phyloP scores from a whole-genome alignment of 2,888 invertebrate species.

The Onthophagus sagittarius region DNA sequence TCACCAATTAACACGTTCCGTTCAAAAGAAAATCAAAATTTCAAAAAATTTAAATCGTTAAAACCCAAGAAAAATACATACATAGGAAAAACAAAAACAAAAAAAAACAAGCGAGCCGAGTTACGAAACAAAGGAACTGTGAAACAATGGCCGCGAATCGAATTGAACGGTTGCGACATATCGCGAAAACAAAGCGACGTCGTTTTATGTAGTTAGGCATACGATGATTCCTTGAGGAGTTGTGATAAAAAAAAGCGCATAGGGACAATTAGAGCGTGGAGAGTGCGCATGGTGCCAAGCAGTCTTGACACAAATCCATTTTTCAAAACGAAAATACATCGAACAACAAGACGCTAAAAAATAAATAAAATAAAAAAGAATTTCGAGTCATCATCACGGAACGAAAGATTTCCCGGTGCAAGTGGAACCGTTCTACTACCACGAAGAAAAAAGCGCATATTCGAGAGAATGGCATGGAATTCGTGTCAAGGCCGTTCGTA shows the following conservation, averaged over 20 bases:
- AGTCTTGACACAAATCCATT: background rate
- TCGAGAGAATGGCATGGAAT: constrained; percentile 9
- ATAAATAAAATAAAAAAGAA: background rate
- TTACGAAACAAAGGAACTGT: background rate
- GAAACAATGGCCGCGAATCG: background rate
- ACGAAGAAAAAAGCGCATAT: background rate
- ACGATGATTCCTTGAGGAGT: background rate
- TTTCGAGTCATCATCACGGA: background rate
- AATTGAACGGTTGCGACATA: background rate
- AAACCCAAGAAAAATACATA: background rate
- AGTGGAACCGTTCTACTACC: background rate
- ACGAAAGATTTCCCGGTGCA: background rate
- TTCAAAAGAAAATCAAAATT: background rate
- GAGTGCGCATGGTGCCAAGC: background rate
- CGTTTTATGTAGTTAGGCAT: background rate
- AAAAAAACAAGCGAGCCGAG: background rate
- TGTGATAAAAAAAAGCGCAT: background rate
- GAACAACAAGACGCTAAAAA: background rate
- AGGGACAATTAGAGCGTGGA: background rate
- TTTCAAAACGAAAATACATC: background rate
- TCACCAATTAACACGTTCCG: background rate
- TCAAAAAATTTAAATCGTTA: background rate
- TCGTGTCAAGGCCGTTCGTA: constrained; percentile 10
- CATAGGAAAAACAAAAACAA: background rate
- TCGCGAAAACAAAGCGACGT: background rate